Evolutionary conservation across 2,888 invertebrate genomes (phyloP).

Genomic region (Patella depressa): DNA sequence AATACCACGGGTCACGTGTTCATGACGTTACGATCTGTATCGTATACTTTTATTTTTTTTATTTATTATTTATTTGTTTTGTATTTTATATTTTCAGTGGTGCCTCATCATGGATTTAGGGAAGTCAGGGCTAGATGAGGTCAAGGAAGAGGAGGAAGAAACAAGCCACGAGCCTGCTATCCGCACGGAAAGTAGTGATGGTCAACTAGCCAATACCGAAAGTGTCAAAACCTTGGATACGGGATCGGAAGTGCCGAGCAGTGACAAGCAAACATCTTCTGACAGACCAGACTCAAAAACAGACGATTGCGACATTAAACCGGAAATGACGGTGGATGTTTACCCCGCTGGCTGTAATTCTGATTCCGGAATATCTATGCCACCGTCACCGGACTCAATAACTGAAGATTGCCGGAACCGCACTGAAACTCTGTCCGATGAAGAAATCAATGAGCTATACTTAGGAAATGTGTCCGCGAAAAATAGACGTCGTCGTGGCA

Average conservation of each 20-base stretch:
- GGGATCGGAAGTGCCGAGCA: constrained; percentile 14
- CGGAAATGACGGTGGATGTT: background rate
- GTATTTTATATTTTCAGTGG: too few species aligned
- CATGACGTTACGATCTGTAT: background rate
- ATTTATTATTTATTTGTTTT: background rate
- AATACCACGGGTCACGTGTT: background rate
- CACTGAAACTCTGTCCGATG: constrained; percentile 26
- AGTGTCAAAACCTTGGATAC: background rate
- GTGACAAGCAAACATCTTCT: background rate
- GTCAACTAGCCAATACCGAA: too few species aligned
- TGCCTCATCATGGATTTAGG: background rate
- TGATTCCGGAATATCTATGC: background rate
- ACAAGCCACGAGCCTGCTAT: background rate
- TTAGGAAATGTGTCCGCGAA: constrained; percentile 38
- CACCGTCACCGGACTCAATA: background rate
- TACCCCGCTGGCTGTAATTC: background rate
- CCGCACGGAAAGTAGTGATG: too few species aligned
- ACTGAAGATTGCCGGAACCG: constrained; percentile 5
- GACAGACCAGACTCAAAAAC: background rate
- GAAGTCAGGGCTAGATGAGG: background rate
- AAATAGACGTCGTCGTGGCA: constrained; percentile 24
- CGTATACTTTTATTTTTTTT: background rate
- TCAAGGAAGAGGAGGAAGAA: constrained; percentile 13
- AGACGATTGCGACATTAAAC: background rate
- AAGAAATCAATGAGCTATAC: constrained; percentile 38